Evolutionary conservation across 2,888 invertebrate genomes (phyloP).

Genomic region (Liposcelis brunnea): DNA sequence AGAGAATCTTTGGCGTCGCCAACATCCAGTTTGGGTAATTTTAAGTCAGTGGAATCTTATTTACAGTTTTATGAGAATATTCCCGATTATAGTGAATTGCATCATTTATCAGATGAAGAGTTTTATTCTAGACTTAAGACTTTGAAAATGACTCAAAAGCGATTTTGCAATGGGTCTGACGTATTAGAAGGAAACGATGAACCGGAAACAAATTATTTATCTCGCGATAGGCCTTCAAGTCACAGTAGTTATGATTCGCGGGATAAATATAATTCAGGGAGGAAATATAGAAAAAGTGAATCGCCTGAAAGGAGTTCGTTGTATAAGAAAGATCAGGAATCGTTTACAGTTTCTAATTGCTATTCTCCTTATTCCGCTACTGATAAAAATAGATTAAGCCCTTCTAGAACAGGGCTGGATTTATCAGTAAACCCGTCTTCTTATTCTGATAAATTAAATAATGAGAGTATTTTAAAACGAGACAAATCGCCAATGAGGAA

Average conservation of each 20-base stretch:
- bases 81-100: conserved; percentile 60
- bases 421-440: too few species aligned
- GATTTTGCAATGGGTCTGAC: conserved; percentile 29
- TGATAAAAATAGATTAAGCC: too few species aligned
- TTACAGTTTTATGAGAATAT: conserved; percentile 61
- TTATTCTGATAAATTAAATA: too few species aligned
- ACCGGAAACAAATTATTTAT: conserved; percentile 2
- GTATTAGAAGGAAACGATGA: conserved; percentile 25
- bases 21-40: conserved; percentile 13
- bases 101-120: conserved; percentile 55
- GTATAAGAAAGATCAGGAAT: too few species aligned
- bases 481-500: too few species aligned
- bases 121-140: conserved; percentile 53
- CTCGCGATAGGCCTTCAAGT: neutral
- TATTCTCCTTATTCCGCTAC: too few species aligned
- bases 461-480: too few species aligned
- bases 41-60: conserved; percentile 37
- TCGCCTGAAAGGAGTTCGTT: conserved; percentile 7
- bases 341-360: too few species aligned
- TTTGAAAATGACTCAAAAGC: conserved; percentile 43
- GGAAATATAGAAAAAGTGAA: conserved; percentile 6
- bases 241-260: conserved; percentile 15
- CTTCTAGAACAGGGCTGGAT: too few species aligned
- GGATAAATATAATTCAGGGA: conserved; percentile 18
- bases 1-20: neutral